Conservation (phyloP, 2,113 vertebrate species). For the Phalacrocorax brasilianus region DNA sequence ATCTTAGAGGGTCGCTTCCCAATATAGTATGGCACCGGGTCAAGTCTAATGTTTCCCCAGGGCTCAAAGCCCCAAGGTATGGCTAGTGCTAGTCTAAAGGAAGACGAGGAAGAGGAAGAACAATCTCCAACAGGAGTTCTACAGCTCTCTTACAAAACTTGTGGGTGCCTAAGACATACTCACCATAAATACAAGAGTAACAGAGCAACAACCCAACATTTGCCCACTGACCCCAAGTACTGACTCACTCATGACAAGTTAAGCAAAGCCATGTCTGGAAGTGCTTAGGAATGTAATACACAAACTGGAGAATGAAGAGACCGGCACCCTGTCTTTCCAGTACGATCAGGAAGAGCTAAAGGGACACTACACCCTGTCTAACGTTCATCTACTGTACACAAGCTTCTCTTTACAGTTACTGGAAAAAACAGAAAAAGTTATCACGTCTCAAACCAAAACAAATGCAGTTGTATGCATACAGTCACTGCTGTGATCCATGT, state of each 20-base stretch:
- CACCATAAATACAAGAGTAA: neutral
- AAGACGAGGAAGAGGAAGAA: no score
- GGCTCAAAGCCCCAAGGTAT: neutral
- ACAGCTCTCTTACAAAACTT: no score
- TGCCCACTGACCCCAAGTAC: neutral
- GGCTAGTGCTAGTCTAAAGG: neutral
- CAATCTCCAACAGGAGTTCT: no score
- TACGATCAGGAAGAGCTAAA: neutral
- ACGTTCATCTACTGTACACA: neutral
- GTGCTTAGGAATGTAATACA: neutral
- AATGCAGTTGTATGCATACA: neutral
- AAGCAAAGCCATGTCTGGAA: neutral
- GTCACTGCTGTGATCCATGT: neutral
- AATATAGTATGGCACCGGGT: no score
- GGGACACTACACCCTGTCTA: neutral
- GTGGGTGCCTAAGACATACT: no score
- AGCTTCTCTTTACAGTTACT: neutral
- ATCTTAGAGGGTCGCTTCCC: no score
- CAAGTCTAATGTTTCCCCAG: neutral
- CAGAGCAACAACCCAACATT: neutral
- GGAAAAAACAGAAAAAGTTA: neutral
- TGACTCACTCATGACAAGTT: neutral
- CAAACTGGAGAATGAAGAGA: neutral
- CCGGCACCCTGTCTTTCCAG: neutral
- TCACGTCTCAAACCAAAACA: neutral